Base-by-base conservation (phyloP, 2,888 invertebrate genomes). In the Griposia aprilina region DNA sequence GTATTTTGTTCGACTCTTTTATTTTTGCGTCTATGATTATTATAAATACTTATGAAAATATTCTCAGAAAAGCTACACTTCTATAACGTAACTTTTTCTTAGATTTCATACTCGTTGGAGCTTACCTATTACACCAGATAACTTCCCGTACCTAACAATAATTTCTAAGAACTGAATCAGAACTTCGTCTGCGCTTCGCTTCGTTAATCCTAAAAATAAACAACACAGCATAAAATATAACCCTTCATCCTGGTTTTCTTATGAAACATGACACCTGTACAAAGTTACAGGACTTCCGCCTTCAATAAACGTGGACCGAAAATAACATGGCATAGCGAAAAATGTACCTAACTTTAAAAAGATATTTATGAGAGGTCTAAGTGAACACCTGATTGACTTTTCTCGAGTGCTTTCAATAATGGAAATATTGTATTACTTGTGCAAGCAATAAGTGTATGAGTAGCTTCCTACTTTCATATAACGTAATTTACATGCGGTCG, bases 261-360 rank as follows among this genome's bases (percentile, higher is more conserved):
- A 86, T 78, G 63, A 45, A 74, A 71, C 75, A 75, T 76, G 83
- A 70, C 82, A 85, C 66, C 66, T 78, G 75, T 82, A 73, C 83
- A 62, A 75, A 77, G 62, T 82, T 75, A 36, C 69, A 36, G 52
- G 7, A 55, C 50, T 70, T 85, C 62, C 45, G 5, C 36, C 36
- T 74, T 17, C 48, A 78, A 85, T 84, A 85, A 74, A 78, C 26
- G 66, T 76, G 57, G 60, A 57, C 63, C 66, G 36, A 74, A 75
- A 86, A 71, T 86, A 82, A 72, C 73, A 45, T 36, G 41, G 76
- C 52, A 66, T 69, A 8, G 23, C 36, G 65, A 26, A 68, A 81
- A 69, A 69, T 60, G 62, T 73, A 36, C 30, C 30, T 36, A 50
- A 66, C 57, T 81, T 71, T 50, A 26, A 83, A 30, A 62, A 73